Evolutionary conservation across 2,888 invertebrate species (phyloP), one percentile per base, ranked within the genome.

Genomic region (Cybosia mesomella): DNA sequence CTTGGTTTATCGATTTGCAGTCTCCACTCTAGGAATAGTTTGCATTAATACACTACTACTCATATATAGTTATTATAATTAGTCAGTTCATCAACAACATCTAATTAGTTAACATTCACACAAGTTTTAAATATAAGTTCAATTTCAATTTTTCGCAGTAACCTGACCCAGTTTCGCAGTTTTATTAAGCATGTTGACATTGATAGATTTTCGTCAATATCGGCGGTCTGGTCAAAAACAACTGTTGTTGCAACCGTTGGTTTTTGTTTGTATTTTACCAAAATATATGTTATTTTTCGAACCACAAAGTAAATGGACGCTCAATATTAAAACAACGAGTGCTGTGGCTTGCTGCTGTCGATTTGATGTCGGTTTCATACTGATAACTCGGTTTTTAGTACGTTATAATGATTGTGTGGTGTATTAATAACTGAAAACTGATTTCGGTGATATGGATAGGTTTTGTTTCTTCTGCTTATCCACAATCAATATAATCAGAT

Each of bases 191-290:
- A 74, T 79, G 76, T 80, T 77, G 80, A 79, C 78, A 66, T 59
- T 77, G 80, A 79, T 74, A 73, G 78, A 80, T 79, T 80, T 73
- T 69, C 67, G 71, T 76, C 69, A 80, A 78, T 72, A 70, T 67
- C 70, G 71, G 59, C 70, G 34, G 54, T 55, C 61, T 67, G 70
- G 70, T 77, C 68, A 77, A 65, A 71, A 75, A 71, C 73, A 75
- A 64, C 64, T 64, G 70, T 59, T 66, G 58, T 64, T 61, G 58
- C 59, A 66, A 32, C 65, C 57, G 24, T 28, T n/a, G 60, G 65
- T 64, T 77, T 61, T 70, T 5, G 9, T 21, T 24, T 54, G 28
- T 34, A 34, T 53, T 58, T 65, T 65, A 58, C 22, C 55, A 57
- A 64, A 65, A 49, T 39, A 64, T 64, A 64, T 43, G 10, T 39